Evolutionary conservation across 1,140 invertebrate genomes (phyloP), one percentile per base, ranked within the genome.

Genomic region (Hylaeus volcanicus): DNA sequence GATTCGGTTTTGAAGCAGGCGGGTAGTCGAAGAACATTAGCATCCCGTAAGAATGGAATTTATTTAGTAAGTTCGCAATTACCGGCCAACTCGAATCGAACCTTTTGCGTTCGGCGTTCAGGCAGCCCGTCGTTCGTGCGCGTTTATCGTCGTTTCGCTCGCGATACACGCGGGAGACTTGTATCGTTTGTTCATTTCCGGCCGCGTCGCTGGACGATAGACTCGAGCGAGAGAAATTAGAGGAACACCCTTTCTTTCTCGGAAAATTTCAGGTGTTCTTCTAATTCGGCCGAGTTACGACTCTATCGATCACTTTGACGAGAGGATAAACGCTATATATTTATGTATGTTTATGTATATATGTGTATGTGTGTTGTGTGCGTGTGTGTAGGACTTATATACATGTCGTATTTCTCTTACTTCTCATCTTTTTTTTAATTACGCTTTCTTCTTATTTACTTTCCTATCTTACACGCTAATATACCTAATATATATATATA

Each of bases 401-500:
- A 86, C 78, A 84, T 63, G 71, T 79, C 9, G 69, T 78, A 9
- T 79, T 66, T 56, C 66, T 73, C 43, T 76, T 60, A 71, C 26
- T 74, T 5, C 53, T 58, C 15, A 74, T 14, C 56, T n/a, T 43
- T 58, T 73, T n/a, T 61, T 6, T 68, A 80, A 64, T 79, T 64
- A 61, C 58, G 51, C 55, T 11, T 15, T 56, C 63, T 55, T 58
- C 39, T 43, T 72, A 14, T 11, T 39, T 56, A 58, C 12, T 72
- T 77, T 3, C 11, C 68, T 83, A 58, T 12, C 63, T 81, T 86
- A 77, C 41, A 76, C 5, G 43, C 69, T 86, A 86, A 56, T 85
- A 12, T 58, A 84, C 53, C 74, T 83, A 86, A 76, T 74, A 72
- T 86, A 86, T 73, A 56, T 80, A 66, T 63, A 82, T 88, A 90